These are phyloP conservation scores for Hemiscyllium ocellatum DNA, from an alignment of 2,113 vertebrate genomes.

Conservation along the genomic window DNA sequence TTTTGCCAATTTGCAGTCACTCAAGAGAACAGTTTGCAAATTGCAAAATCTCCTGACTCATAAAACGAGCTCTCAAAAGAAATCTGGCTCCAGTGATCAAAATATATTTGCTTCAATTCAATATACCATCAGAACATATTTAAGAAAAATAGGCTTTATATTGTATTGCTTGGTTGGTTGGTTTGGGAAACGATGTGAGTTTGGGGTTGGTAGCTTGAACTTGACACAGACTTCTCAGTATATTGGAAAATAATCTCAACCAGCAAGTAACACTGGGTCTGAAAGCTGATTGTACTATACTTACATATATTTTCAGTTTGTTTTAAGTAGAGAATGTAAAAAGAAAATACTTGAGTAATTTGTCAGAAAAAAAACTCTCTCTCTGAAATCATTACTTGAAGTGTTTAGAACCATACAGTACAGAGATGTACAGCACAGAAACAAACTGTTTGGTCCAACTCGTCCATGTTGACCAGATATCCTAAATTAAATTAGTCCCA, in stretches of 20 bases:
- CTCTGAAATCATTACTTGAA: background rate
- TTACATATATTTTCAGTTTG: background rate
- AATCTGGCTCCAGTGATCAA: background rate
- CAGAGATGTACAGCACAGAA: too few species aligned
- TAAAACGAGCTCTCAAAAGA: background rate
- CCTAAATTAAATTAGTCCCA: too few species aligned
- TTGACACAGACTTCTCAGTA: background rate
- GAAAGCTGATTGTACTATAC: background rate
- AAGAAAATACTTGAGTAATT: background rate
- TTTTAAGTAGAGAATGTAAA: background rate
- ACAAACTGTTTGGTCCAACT: too few species aligned
- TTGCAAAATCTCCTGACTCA: background rate
- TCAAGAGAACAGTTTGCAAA: background rate
- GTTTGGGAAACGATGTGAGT: background rate
- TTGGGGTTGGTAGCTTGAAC: background rate
- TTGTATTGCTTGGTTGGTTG: background rate
- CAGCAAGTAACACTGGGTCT: background rate
- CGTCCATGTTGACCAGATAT: too few species aligned
- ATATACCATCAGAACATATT: background rate
- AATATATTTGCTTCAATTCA: background rate
- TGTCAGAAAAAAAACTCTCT: background rate
- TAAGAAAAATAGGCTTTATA: background rate
- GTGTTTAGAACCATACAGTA: too few species aligned
- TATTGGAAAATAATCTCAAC: background rate
- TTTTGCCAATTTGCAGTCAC: background rate